Evolutionary conservation across 2,888 invertebrate genomes (phyloP), one percentile per base, ranked within the genome.

Genomic region (Auanema sp.): DNA sequence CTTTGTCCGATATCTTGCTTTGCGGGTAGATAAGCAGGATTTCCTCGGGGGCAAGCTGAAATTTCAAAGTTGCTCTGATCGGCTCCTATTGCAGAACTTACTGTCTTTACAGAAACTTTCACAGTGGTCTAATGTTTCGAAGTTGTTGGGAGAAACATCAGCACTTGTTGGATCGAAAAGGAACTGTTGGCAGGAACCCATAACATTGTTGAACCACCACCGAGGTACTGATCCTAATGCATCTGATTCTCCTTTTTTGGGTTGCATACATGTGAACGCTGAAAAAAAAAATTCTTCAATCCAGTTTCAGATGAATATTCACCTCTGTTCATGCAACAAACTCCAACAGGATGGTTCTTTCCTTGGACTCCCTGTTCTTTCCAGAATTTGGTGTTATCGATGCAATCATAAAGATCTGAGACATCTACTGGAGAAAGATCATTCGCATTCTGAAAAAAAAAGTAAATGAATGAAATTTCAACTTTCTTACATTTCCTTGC

Each of bases 211-310:
- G 64, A 69, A 76, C 60, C 66, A 76, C 76, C 76, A 73, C 57
- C 69, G 58, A 47, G 74, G 74, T 58, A 74, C 74, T 0, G 74
- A 70, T 49, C 74, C 74, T 57, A 74, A 64, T 10, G 71, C 72
- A 24, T 71, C 72, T 23, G 69, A 69, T 58, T 76, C 76, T 33
- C 76, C 76, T 23, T 68, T 64, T 50, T 69, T 69, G 43, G 76
- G 72, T 57, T 76, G 76, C 65, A 72, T 74, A 49, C 76, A 76
- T n/a, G 74, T 72, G 65, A 72, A 72, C 1, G 76, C 76, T 66
- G 59, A 24, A n/a, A n/a, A n/a, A n/a, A n/a, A n/a, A n/a, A n/a
- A n/a, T n/a, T n/a, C 18, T 12, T 16, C 18, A 51, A 51, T 14
- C 43, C 14, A 43, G 1, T 43, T 12, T n/a, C 14, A 12, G n/a